Conservation (phyloP, 2,888 invertebrate genomes). For the Argyra leucocephala region DNA sequence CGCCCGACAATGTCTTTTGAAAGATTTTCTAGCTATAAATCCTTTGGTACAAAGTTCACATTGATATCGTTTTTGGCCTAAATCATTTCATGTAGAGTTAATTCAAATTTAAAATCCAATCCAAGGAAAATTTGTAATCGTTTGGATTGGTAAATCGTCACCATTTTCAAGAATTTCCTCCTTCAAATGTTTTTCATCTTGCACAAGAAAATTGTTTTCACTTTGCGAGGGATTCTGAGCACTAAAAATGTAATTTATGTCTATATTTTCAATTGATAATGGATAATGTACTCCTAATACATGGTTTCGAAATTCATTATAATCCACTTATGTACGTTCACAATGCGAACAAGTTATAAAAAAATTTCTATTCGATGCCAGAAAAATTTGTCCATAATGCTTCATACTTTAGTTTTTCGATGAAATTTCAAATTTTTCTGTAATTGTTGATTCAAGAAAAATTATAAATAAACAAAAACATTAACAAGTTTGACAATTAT, state of each 20-base stretch:
- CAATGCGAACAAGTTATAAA: not conserved
- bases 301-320: not conserved
- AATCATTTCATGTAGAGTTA: not conserved
- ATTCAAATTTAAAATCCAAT: not conserved
- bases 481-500: no score
- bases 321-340: not conserved
- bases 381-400: not conserved
- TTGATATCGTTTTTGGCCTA: not conserved
- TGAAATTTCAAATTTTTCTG: no score
- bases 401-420: no score
- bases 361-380: not conserved
- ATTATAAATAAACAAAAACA: no score
- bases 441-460: no score
- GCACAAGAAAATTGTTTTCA: not conserved
- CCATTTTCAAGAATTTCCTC: not conserved
- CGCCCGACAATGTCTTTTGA: not conserved
- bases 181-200: not conserved
- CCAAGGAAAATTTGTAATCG: not conserved
- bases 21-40: not conserved
- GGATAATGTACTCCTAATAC: not conserved
- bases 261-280: not conserved
- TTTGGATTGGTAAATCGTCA: not conserved
- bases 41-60: not conserved
- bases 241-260: not conserved
- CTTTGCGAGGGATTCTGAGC: no score